These are phyloP conservation scores for Mythimna loreyi DNA, from an alignment of 2,888 invertebrate genomes.

Conservation along the genomic window DNA sequence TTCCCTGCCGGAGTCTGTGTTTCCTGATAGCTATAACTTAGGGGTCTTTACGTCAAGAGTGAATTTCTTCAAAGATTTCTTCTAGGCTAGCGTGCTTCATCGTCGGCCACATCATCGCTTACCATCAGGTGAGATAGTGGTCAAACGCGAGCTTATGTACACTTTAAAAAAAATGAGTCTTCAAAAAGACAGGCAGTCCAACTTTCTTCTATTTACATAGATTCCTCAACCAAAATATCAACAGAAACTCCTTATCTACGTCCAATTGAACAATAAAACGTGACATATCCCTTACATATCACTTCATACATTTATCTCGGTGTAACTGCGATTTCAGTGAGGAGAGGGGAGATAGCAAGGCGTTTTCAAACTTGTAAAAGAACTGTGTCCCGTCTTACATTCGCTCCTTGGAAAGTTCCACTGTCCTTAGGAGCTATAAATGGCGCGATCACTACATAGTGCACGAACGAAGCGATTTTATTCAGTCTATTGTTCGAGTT, in stretches of 20 bases:
- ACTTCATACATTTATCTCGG: constrained; percentile 61
- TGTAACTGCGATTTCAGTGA: constrained; percentile 57
- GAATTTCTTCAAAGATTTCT: too few species aligned
- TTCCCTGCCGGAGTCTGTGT: too few species aligned
- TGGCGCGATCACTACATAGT: constrained; percentile 81
- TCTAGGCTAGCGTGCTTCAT: too few species aligned
- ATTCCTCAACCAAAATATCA: neutral
- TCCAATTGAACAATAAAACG: constrained; percentile 48
- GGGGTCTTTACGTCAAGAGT: too few species aligned
- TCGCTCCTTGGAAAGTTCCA: constrained; percentile 82
- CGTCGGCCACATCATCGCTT: too few species aligned
- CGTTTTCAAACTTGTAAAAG: constrained; percentile 87
- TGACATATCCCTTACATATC: constrained; percentile 55
- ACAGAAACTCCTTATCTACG: constrained; percentile 20
- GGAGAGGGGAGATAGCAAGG: constrained; percentile 68
- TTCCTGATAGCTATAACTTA: too few species aligned
- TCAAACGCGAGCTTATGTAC: too few species aligned
- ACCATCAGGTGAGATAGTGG: too few species aligned
- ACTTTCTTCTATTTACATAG: constrained; percentile 5
- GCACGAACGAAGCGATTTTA: constrained; percentile 79
- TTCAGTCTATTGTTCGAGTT: constrained; percentile 66
- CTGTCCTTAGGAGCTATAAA: constrained; percentile 86
- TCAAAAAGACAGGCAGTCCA: neutral
- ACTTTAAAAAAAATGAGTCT: neutral
- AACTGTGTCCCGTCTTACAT: constrained; percentile 80